Conservation (phyloP, 2,113 vertebrate genomes). For the Ariopsis seemanni region DNA sequence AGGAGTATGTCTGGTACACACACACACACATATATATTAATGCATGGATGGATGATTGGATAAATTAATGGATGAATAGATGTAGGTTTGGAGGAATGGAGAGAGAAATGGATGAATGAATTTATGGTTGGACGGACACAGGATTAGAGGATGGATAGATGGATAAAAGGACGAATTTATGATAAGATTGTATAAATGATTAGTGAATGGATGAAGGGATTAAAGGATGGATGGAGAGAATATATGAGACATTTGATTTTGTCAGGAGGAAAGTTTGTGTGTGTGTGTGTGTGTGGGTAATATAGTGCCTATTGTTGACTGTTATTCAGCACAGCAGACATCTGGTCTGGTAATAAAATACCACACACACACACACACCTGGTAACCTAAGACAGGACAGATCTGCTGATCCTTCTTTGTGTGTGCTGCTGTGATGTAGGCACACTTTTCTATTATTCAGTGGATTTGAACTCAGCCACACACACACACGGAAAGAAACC, state of each 20-base stretch:
- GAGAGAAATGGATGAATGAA: not conserved
- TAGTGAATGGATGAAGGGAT: not conserved
- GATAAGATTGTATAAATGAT: not conserved
- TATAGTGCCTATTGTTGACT: conserved; percentile 18
- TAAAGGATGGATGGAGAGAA: not conserved
- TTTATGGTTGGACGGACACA: not conserved
- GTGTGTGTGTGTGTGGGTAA: conserved; percentile 23
- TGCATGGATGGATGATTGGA: not conserved
- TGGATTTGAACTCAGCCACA: not conserved
- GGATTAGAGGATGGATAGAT: not conserved
- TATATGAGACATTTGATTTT: not conserved
- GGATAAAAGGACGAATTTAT: not conserved
- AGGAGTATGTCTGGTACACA: not conserved
- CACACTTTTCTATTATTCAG: conserved; percentile 52
- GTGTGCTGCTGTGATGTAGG: conserved; percentile 19
- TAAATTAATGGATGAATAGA: not conserved
- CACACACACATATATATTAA: not conserved
- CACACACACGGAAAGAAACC: conserved; percentile 15
- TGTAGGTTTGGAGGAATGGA: too few species aligned
- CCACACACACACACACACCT: not conserved
- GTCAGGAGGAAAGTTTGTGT: not conserved
- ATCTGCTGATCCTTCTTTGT: conserved; percentile 47
- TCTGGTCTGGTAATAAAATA: conserved; percentile 9
- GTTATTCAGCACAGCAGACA: conserved; percentile 12
- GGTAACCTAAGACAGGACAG: conserved; percentile 31